Base-by-base conservation (phyloP, 1,140 invertebrate genomes). In the Zaprionus taronus region DNA sequence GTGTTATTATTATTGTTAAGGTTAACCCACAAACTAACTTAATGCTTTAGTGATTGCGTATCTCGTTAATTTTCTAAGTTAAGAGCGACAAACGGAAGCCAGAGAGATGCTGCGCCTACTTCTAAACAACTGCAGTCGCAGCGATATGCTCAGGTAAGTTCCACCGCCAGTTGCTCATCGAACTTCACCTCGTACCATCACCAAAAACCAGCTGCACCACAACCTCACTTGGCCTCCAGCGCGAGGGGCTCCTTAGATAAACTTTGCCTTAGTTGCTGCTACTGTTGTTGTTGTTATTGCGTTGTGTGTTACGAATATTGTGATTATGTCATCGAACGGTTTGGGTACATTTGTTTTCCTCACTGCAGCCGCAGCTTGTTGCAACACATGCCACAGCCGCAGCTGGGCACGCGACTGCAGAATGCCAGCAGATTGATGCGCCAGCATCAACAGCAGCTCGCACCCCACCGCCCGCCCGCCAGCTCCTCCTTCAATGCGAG, bases 61-160 rank as follows among this genome's bases (percentile, higher is more conserved):
- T 85, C 60, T 76, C 58, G 44, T 38, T 68, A 53, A 60, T 77
- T 72, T 72, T 56, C 3, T 73, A 64, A 80, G 65, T 69, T 68
- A 73, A 68, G 75, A 44, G 72, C 56, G 26, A 62, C 41, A 71
- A 68, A 58, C 28, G n/a, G 38, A 77, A 67, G 53, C 78, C 51
- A 71, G 49, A 74, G 80, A 74, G 80, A 90, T 90, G 86, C 82
- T 90, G 77, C 86, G 86, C 71, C 70, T 91, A 80, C 79, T 90
- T 44, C 69, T 86, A 51, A 53, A 56, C 60, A 90, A 91, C 47
- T 90, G 86, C 79, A 70, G 65, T 58, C 77, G 80, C 71, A 72
- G 73, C 56, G 82, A 91, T 7, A 28, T 72, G 47, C 66, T 78
- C 47, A 91, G 86, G 86, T 91, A 80, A 79, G 12, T 44, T 5